These are phyloP conservation scores for Penaeus indicus DNA, from an alignment of 1,140 invertebrate species.

Conservation along the genomic window DNA sequence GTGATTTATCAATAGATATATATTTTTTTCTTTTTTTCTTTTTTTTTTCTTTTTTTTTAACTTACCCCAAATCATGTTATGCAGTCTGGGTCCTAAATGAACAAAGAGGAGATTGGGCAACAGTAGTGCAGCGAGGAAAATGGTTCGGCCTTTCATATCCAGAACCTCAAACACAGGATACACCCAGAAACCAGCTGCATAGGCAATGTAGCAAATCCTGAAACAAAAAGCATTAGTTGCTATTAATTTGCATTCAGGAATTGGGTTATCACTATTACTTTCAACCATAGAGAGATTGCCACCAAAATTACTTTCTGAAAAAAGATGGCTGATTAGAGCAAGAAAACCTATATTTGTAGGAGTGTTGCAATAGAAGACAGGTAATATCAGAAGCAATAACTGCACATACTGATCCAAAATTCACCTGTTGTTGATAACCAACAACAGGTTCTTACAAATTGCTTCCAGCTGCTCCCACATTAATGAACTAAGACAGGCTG, in stretches of 20 bases:
- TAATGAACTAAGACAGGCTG: not conserved
- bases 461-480: too few species aligned
- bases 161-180: constrained; percentile 9
- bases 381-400: too few species aligned
- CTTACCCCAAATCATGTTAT: constrained; percentile 11
- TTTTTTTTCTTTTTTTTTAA: not conserved
- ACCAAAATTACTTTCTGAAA: too few species aligned
- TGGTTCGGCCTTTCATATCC: constrained; percentile 10
- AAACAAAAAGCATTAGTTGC: not conserved
- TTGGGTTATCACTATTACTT: too few species aligned
- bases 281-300: too few species aligned
- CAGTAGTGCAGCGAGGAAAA: constrained; percentile 10
- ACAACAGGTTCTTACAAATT: too few species aligned
- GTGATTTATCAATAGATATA: not conserved
- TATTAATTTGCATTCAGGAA: too few species aligned
- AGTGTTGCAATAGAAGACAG: too few species aligned
- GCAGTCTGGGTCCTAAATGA: constrained; percentile 5
- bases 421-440: too few species aligned
- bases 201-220: constrained; percentile 13
- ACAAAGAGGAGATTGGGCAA: constrained; percentile 12
- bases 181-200: not conserved
- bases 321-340: too few species aligned
- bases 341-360: too few species aligned
- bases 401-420: too few species aligned
- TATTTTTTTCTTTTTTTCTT: not conserved